Conservation (phyloP, 2,113 vertebrate genomes). For the Deroptyus accipitrinus region DNA sequence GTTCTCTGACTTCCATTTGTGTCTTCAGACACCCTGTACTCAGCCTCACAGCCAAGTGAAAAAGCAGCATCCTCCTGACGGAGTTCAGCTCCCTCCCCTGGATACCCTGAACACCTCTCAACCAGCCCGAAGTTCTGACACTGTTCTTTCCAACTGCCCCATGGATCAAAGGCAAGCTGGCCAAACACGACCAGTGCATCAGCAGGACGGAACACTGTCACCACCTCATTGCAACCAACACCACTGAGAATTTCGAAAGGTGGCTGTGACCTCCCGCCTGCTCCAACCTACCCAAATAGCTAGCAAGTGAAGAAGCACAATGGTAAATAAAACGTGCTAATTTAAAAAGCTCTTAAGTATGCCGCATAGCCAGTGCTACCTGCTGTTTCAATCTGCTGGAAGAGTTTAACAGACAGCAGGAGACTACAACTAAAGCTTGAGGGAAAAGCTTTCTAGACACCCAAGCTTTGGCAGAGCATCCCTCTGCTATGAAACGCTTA, state of each 20-base stretch:
- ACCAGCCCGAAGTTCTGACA: neutral
- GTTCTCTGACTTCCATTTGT: neutral
- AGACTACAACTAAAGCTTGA: conserved; percentile 51
- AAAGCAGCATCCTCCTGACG: neutral
- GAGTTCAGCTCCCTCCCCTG: neutral
- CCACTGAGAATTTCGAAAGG: neutral
- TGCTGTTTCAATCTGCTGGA: conserved; percentile 67
- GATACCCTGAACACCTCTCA: neutral
- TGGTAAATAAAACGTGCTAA: conserved; percentile 62
- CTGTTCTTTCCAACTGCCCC: rapidly evolving
- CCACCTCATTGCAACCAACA: neutral
- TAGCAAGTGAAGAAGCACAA: neutral
- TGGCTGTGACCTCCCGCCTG: neutral
- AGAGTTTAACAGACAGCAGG: conserved; percentile 61
- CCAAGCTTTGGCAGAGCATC: conserved; percentile 37
- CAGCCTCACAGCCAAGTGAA: neutral
- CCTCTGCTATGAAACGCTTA: neutral
- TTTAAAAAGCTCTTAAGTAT: conserved; percentile 66
- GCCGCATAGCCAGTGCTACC: conserved; percentile 54
- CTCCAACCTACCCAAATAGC: neutral
- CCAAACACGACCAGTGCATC: neutral
- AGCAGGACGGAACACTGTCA: neutral
- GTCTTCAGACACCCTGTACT: neutral
- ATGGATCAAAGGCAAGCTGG: rapidly evolving
- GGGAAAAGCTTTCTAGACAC: conserved; percentile 40